These are phyloP conservation scores for Alectura lathami DNA, from an alignment of 2,113 vertebrate genomes.

Conservation along the genomic window DNA sequence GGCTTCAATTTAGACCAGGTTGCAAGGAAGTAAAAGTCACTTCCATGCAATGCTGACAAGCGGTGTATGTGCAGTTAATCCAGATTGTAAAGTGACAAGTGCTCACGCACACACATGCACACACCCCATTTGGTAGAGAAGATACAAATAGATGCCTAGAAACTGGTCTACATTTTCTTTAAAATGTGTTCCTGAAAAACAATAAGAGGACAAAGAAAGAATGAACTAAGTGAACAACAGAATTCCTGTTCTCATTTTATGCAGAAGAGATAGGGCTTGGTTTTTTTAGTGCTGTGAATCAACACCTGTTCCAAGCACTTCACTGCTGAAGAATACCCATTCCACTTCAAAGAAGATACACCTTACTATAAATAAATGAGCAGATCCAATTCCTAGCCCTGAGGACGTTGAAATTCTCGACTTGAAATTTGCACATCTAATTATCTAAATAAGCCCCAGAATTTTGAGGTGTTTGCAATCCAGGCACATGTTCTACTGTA, in stretches of 20 bases:
- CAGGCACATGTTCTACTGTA: neutral
- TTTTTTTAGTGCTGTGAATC: neutral
- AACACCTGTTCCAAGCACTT: neutral
- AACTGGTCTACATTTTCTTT: neutral
- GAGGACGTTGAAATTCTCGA: neutral
- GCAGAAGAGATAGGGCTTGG: neutral
- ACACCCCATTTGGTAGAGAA: neutral
- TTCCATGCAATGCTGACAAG: neutral
- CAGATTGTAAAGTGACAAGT: neutral
- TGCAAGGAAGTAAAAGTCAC: neutral
- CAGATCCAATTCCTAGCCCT: neutral
- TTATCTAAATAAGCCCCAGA: neutral
- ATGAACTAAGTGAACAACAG: neutral
- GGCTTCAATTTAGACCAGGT: neutral
- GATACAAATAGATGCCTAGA: neutral
- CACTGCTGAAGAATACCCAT: neutral
- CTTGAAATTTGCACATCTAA: neutral
- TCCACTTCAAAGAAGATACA: neutral
- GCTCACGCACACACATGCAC: fast-evolving
- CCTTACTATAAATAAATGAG: neutral
- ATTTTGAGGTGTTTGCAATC: neutral
- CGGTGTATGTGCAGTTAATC: neutral
- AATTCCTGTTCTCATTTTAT: neutral
- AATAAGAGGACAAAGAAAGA: neutral
- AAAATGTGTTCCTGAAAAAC: neutral